phyloP scores from a whole-genome alignment of 92 coral and sea anemone species.

The Siderastrea radians region DNA sequence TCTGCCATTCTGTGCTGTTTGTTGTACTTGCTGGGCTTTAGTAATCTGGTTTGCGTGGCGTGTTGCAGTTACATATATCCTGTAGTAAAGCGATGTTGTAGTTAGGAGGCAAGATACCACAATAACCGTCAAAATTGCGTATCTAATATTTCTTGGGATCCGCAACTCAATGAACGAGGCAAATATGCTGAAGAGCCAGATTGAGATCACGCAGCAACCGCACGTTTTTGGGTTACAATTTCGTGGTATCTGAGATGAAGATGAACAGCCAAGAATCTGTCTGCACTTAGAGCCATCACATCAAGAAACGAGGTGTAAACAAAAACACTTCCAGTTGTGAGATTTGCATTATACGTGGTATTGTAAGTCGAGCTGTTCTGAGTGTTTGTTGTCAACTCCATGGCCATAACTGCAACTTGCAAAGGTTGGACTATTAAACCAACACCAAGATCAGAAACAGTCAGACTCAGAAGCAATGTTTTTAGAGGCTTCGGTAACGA shows the following conservation, averaged over 20 bases:
- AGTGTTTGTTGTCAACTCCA: background rate
- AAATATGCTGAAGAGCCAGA: background rate
- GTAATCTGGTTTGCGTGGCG: conserved; percentile 4
- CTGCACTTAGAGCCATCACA: background rate
- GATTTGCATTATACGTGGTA: background rate
- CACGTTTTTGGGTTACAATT: background rate
- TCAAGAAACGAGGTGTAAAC: background rate
- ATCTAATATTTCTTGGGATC: background rate
- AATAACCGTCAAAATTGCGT: background rate
- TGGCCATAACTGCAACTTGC: background rate
- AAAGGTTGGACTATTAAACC: too few relatives aligned
- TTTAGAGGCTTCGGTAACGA: too few relatives aligned
- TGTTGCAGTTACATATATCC: background rate
- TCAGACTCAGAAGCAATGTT: too few relatives aligned
- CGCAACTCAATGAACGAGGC: background rate
- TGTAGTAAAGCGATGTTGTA: background rate
- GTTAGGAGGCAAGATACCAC: background rate
- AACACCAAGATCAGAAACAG: too few relatives aligned
- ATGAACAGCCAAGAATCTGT: conserved; percentile 16
- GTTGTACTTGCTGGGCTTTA: background rate
- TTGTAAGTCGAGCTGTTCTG: background rate
- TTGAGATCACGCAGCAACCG: background rate
- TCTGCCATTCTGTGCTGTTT: background rate
- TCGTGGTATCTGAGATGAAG: conserved; percentile 25
- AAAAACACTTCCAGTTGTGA: background rate